Percentiles rank a stretch among this genome's conserved stretches.
phyloP scores from a whole-genome alignment of 1,140 invertebrate genomes.

The Eufriesea mexicana region DNA sequence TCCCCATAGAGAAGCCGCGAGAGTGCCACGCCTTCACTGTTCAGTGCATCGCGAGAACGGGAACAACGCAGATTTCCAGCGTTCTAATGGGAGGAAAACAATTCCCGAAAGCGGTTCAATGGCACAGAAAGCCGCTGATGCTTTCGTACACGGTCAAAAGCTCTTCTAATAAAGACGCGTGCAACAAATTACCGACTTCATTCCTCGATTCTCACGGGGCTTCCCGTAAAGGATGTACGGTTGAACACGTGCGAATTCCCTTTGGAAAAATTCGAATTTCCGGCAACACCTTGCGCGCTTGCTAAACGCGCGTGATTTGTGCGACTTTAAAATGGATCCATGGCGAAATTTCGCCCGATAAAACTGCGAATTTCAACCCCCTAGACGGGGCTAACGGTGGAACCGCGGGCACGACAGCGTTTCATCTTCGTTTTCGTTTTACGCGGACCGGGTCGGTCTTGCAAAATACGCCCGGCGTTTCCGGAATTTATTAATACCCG shows the following conservation, averaged over 20 bases:
- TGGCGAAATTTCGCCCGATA: neutral
- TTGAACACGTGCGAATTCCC: neutral
- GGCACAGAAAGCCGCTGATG: neutral
- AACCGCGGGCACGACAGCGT: constrained; percentile 18
- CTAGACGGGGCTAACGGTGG: neutral
- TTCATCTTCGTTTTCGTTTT: constrained; percentile 14
- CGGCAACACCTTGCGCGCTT: neutral
- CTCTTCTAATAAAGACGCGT: no score
- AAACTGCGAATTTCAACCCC: no score
- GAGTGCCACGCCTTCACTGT: no score
- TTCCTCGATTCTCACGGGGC: no score
- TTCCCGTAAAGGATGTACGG: neutral
- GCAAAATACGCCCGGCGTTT: constrained; percentile 22
- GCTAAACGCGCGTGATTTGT: constrained; percentile 19
- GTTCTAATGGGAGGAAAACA: no score
- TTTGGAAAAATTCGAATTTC: neutral
- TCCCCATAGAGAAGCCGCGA: no score
- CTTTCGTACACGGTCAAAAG: neutral
- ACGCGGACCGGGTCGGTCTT: neutral
- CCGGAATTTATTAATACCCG: constrained; percentile 35
- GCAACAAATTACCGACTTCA: neutral
- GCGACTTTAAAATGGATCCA: constrained; percentile 10
- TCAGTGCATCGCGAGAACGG: no score
- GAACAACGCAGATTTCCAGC: no score
- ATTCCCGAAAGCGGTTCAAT: no score